Evolutionary conservation across 2,113 vertebrate species (phyloP), one percentile per base, ranked within the genome.

Genomic region (Siphamia tubifer): DNA sequence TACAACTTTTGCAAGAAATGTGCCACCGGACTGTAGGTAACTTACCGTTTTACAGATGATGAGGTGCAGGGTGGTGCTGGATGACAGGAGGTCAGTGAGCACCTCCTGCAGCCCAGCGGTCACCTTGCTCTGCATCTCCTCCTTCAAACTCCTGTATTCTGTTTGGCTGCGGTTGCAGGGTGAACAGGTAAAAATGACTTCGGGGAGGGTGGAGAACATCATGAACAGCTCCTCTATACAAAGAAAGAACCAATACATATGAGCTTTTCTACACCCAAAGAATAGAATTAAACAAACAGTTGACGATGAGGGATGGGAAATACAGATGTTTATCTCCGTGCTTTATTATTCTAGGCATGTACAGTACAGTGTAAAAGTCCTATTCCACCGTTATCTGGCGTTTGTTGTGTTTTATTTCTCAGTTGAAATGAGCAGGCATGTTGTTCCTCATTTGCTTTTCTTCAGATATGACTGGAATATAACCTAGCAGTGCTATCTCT

Each of bases 221-320:
- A 93, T 91, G 6, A 93, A 94, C 54, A 95, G 89, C 75, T 97
- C 96, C 19, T 96, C 96, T 97, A 73, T 2, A 13, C 16, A 68
- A 3, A 35, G 10, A 39, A 24, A 19, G 1, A 1, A 31, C 1
- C 2, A 6, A 15, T 23, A 5, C 11, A 27, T 1, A 38, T 3
- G 25, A 1, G 40, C 0, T 0, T 39, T 28, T 28, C 15, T 27
- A 32, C n/a, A 49, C 1, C n/a, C 21, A 27, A 4, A 38, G 15
- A 36, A 32, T 8, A 19, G 23, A 24, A 16, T 2, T 10, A 20
- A 16, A 21, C 20, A 47, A 11, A 24, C 11, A 52, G 5, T n/a
- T n/a, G n/a, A n/a, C n/a, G n/a, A n/a, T n/a, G n/a, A n/a, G n/a
- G n/a, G n/a, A n/a, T n/a, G n/a, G n/a, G n/a, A n/a, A n/a, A n/a